Evolutionary conservation across 2,888 invertebrate genomes (phyloP).

Genomic region (Trichogramma evanescens): DNA sequence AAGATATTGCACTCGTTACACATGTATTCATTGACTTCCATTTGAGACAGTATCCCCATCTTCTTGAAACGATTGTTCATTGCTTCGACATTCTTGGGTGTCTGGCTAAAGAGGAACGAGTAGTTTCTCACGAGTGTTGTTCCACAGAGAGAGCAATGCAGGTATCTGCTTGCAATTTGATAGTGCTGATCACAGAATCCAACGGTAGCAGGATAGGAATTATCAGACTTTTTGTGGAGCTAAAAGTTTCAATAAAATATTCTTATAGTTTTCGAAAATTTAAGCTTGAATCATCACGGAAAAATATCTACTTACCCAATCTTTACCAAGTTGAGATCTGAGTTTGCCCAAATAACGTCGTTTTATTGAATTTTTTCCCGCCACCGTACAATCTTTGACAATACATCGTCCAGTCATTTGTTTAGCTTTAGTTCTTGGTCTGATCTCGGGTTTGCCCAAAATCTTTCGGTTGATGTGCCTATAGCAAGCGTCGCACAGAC

Average conservation of each 20-base stretch:
- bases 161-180: constrained; percentile 62
- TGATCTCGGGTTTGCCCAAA: constrained; percentile 42
- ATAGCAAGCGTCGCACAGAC: constrained; percentile 81
- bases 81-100: constrained; percentile 48
- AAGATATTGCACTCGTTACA: constrained; percentile 79
- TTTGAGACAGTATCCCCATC: constrained; percentile 62
- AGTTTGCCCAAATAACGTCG: constrained; percentile 47
- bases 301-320: too few species aligned
- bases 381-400: constrained; percentile 41
- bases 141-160: constrained; percentile 72
- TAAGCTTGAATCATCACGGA: too few species aligned
- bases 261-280: too few species aligned
- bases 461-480: constrained; percentile 78
- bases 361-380: constrained; percentile 44
- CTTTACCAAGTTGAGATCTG: constrained; percentile 23
- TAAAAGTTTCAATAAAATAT: too few species aligned
- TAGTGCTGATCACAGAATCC: constrained; percentile 59
- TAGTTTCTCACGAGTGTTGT: constrained; percentile 70
- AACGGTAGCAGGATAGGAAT: constrained; percentile 30
- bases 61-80: constrained; percentile 51
- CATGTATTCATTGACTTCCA: constrained; percentile 65
- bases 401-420: constrained; percentile 41
- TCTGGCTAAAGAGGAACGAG: constrained; percentile 62
- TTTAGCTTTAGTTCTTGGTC: constrained; percentile 41
- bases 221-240: too few species aligned